phyloP scores from a whole-genome alignment of 2,113 vertebrate genomes.

The Caranx ignobilis region DNA sequence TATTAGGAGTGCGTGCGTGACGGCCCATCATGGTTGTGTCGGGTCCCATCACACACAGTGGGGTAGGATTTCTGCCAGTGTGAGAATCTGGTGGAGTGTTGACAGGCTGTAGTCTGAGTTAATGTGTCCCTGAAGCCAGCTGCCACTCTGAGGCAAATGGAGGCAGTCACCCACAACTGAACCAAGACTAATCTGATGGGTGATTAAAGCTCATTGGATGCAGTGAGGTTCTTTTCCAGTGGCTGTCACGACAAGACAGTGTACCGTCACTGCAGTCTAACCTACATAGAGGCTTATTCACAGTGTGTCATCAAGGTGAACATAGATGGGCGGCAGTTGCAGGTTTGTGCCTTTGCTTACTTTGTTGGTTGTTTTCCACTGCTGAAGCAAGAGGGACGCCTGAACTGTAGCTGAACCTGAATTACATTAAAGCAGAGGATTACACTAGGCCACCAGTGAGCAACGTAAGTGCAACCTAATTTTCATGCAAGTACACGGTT shows the following conservation, averaged over 20 bases:
- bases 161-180: slow-evolving; percentile 74
- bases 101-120: slow-evolving; percentile 74
- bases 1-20: slow-evolving; percentile 16
- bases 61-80: slow-evolving; percentile 64
- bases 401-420: slow-evolving; percentile 65
- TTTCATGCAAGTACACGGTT: slow-evolving; percentile 45
- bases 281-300: not conserved
- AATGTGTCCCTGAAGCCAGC: slow-evolving; percentile 80
- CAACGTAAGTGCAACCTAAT: slow-evolving; percentile 36
- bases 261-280: not conserved
- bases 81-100: slow-evolving; percentile 74
- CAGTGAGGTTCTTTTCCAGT: slow-evolving; percentile 25
- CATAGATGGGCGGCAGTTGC: not conserved
- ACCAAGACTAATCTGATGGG: slow-evolving; percentile 72
- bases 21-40: slow-evolving; percentile 31
- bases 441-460: slow-evolving; percentile 33
- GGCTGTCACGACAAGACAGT: slow-evolving; percentile 28
- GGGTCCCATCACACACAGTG: slow-evolving; percentile 42
- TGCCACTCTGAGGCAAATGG: slow-evolving; percentile 75
- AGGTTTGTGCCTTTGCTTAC: not conserved
- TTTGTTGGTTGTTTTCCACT: slow-evolving; percentile 12
- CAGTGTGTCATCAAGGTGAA: slow-evolving; percentile 29
- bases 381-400: slow-evolving; percentile 9
- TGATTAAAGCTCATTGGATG: slow-evolving; percentile 72
- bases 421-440: slow-evolving; percentile 52